Evolutionary conservation across 2,113 vertebrate genomes (phyloP).

Genomic region (Semnornis frantzii): DNA sequence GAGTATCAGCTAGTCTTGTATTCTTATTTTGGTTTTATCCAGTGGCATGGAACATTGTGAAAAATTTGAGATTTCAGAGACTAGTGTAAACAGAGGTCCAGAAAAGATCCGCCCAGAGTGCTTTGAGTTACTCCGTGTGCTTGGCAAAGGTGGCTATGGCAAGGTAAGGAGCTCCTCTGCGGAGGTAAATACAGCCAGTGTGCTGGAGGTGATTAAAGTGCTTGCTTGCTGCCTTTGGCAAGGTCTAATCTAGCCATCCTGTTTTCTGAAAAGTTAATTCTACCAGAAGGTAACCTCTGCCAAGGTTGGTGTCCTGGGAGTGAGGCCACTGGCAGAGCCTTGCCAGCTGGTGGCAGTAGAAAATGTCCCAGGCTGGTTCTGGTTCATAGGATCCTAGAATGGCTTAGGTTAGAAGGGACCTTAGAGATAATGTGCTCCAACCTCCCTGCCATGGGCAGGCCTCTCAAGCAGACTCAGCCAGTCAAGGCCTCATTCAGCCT

Average conservation of each 20-base stretch:
- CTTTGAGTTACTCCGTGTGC: slow-evolving; percentile 94
- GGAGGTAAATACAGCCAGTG: too few relatives aligned
- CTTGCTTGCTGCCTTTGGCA: neutral
- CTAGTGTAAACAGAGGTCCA: slow-evolving; percentile 96
- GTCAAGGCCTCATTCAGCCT: too few relatives aligned
- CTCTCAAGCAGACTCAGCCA: too few relatives aligned
- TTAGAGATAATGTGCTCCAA: too few relatives aligned
- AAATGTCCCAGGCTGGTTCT: neutral
- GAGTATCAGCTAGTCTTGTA: neutral
- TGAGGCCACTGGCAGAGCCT: neutral
- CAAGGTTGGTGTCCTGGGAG: neutral
- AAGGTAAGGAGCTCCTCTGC: slow-evolving; percentile 83
- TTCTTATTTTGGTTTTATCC: slow-evolving; percentile 55
- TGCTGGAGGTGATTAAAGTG: neutral
- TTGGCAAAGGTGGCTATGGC: slow-evolving; percentile 98
- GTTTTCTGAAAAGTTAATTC: neutral
- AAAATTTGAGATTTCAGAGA: slow-evolving; percentile 98
- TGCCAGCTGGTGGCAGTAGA: neutral
- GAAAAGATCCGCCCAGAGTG: slow-evolving; percentile 97
- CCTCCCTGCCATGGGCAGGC: too few relatives aligned
- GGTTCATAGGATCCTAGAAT: neutral
- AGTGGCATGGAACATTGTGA: slow-evolving; percentile 98
- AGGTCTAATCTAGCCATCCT: neutral
- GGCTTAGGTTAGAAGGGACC: too few relatives aligned
- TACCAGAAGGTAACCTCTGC: neutral